Conservation (phyloP, 2,113 vertebrate species). For the Meleagris gallopavo region DNA sequence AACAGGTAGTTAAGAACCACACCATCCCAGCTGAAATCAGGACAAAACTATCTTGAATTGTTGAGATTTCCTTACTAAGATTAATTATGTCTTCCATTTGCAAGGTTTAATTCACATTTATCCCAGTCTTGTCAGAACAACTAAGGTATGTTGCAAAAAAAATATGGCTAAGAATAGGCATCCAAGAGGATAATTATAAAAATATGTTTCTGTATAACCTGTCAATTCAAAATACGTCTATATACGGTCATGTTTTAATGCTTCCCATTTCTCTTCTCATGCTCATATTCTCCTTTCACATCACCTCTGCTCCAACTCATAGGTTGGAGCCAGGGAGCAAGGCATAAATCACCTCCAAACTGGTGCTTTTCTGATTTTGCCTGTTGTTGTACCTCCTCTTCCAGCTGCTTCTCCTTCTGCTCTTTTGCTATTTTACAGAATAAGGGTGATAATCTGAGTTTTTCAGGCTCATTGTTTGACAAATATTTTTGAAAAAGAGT, state of each 20-base stretch:
- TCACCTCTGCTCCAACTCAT: not conserved
- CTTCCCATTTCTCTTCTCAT: not conserved
- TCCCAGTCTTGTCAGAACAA: not conserved
- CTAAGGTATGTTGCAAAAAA: not conserved
- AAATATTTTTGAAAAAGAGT: conserved; percentile 27
- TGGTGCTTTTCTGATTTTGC: conserved; percentile 49
- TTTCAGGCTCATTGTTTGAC: conserved; percentile 27
- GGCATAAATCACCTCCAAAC: conserved; percentile 57
- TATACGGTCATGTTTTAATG: conserved; percentile 13
- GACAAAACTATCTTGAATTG: not conserved
- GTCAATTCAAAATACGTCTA: conserved; percentile 16
- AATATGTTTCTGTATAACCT: not conserved
- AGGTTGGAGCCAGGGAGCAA: not conserved
- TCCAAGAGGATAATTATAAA: not conserved
- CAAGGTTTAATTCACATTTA: not conserved
- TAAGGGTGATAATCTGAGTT: conserved; percentile 41
- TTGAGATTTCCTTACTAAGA: not conserved
- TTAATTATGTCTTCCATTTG: not conserved
- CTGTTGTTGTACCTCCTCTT: conserved; percentile 52
- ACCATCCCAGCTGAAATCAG: too few relatives aligned
- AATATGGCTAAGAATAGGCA: not conserved
- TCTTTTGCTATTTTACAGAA: conserved; percentile 37
- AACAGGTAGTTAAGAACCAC: too few relatives aligned
- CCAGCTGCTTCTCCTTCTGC: conserved; percentile 67
- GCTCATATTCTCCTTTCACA: not conserved